Evolutionary conservation across 2,797 vertebrate genomes (phyloP), one percentile per base, ranked within the genome.

Genomic region (Trematocara caparti): DNA sequence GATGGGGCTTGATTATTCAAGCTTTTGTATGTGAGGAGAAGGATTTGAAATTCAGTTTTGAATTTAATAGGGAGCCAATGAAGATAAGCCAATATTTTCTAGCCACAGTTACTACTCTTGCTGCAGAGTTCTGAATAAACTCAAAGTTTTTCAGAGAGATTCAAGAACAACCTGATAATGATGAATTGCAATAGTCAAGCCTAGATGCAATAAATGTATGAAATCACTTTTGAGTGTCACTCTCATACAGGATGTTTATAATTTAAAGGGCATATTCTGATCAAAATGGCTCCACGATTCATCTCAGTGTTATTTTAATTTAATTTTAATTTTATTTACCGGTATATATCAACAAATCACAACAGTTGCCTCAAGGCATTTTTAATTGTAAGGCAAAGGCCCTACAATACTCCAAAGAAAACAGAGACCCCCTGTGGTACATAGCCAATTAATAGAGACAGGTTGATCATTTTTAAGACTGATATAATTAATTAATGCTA

Each of bases 361-460:
- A 0, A 15, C 13, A 55, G 51, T 55, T 55, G 24, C 51, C 24
- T 30, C 51, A 55, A 30, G 51, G 24, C 4, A 0, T 2, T 55
- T 55, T 55, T 55, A 55, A 30, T 55, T 15, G 13, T 30, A 55
- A 55, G 7, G 51, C 51, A 53, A 53, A 53, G 4, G 51, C 24
- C 13, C 7, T 55, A 55, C 24, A 53, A 53, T 53, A 15, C 21
- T 8, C 50, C 21, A 53, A 53, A 53, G 51, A 53, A 53, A 53
- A 53, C 51, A 53, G 24, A 53, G 51, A 53, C 51, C 13, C 7
- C 51, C 3, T 6, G 14, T 30, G 53, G 8, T 30, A 15, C 24
- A 30, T 55, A 15, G 51, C 8, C 51, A 9, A 30, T 55, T 55
- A 17, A 55, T 55, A 30, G 51, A 55, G 51, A 55, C 24, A 55